Base-by-base conservation (phyloP, 2,888 invertebrate genomes). In the Habrosyne pyritoides region DNA sequence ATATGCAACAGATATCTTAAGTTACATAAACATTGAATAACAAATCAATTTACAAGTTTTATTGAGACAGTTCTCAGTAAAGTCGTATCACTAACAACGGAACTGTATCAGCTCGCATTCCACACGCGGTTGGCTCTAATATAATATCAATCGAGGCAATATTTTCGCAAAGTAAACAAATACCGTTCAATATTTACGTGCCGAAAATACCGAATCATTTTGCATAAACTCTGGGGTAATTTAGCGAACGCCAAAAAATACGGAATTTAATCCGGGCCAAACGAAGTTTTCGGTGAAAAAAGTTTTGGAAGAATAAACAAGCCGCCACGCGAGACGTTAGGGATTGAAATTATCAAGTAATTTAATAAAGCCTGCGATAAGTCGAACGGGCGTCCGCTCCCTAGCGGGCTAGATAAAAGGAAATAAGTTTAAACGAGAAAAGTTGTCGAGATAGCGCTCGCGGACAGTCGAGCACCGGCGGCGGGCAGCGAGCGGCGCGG, bases 391-490 rank as follows among this genome's bases (percentile, higher is more conserved):
- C 73, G 75, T 53, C 60, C 62, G 65, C 71, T 77, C 80, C 73
- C 74, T 73, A 63, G 70, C 64, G 75, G 66, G 78, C 81, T 81
- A 87, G 88, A 89, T 88, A 89, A 89, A 84, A 84, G 84, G 82
- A 77, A 89, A 85, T 86, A 90, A 87, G 85, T 88, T 87, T 87
- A 86, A 88, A 88, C 87, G 89, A 89, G 90, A 88, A 89, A 90
- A 90, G 86, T 90, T 90, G 69, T 42, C 60, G 64, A 69, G 77
- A 75, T 77, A 77, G 71, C 75, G 71, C 46, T 60, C 55, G 67
- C 65, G 69, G 75, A 69, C 71, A 69, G 70, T 59, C 60, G 64
- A 48, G 57, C 55, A 50, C 50, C 46, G 28, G 63, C 18, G 42
- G 42, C 30, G 12, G 3, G 30, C 30, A 12, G 10, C 4, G 12